Base-by-base conservation (phyloP, 2,888 invertebrate species). In the Frankliniella fusca region DNA sequence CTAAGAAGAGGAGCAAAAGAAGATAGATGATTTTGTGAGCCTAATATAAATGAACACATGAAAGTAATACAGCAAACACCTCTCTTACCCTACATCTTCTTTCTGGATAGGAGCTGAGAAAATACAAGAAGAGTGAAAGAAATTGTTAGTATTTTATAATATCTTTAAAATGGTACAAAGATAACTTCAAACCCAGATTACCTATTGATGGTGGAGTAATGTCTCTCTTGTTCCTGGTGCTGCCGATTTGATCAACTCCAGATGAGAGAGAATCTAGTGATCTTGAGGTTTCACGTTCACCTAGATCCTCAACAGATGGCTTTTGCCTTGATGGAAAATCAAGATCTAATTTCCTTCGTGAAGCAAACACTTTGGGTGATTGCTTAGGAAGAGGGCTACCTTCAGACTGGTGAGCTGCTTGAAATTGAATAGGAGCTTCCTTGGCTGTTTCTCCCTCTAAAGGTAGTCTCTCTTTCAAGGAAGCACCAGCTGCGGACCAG, bases 1-100 rank as follows among this genome's bases (percentile, higher is more conserved):
- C 87, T 87, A 70, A 23, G 85, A 85, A 80, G n/a, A 18, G 54
- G 54, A 54, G 54, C 12, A 54, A 7, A 54, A 54, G 15, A 38
- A 3, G 38, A 38, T 2, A 38, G 5, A 3, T 38, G 5, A 38
- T 5, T 38, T 38, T 38, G 38, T 38, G 38, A 38, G 5, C 38
- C 38, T 38, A 38, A 38, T 5, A 38, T 38, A 38, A 3, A 38
- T 5, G 3, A 38, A 38, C 38, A 50, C 65, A 83, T 83, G 83
- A 80, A 70, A 70, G 80, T 80, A 82, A 82, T 12, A 48, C 70
- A 54, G 7, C 27, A 80, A 15, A 8, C 7, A 61, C n/a, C n/a
- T 61, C 0, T 18, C 61, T 61, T 61, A 61, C 61, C 61, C 61
- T 61, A 61, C 61, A 61, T 61, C 61, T 18, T 61, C 18, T 7